A percentile compares a stretch with the other conserved stretches of the same genome.
Evolutionary conservation across 2,113 vertebrate genomes (phyloP).

Genomic region (Thalassarche chlororhynchos): DNA sequence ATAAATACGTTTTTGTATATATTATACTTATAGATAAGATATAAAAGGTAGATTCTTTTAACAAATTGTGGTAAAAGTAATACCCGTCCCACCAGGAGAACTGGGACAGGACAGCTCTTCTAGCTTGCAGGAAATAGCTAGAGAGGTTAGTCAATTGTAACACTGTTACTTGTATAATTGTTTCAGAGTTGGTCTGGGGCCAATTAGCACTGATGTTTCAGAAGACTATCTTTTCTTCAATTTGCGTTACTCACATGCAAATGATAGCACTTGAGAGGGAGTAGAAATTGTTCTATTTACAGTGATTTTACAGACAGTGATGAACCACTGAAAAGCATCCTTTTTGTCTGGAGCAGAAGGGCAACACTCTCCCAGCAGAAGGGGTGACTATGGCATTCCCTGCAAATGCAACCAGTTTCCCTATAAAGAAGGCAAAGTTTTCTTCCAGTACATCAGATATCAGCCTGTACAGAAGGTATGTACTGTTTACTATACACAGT

Average conservation of each 20-base stretch:
- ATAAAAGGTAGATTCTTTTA: background rate
- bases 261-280: background rate
- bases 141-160: background rate
- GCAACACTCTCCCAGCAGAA: background rate
- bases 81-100: background rate
- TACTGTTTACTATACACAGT: conserved; percentile 66
- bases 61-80: background rate
- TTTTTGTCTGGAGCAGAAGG: background rate
- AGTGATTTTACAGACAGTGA: background rate
- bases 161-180: background rate
- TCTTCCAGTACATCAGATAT: conserved; percentile 26
- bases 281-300: background rate
- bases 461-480: conserved; percentile 27
- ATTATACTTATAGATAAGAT: background rate
- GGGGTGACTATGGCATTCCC: background rate
- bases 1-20: background rate
- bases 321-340: background rate
- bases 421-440: background rate
- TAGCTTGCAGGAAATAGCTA: background rate
- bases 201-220: fast-evolving
- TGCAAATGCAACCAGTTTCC: conserved; percentile 8
- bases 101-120: background rate
- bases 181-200: background rate
- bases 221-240: background rate
- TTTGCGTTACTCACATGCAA: background rate